These are phyloP conservation scores for Holothuria glaberrima DNA, from an alignment of 35 echinoderm and acorn worm genomes.

Conservation along the genomic window DNA sequence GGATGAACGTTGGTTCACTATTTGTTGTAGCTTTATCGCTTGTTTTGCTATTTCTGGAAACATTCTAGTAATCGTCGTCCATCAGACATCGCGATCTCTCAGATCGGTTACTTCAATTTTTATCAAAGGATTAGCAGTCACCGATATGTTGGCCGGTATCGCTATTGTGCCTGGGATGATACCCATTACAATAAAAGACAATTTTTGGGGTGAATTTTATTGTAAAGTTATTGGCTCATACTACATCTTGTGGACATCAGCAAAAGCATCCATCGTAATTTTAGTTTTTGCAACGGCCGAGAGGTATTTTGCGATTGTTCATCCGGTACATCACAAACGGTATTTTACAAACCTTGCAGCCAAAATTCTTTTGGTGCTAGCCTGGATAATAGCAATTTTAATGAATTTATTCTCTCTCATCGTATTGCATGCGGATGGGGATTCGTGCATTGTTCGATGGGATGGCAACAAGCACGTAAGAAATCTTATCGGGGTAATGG, in stretches of 20 bases:
- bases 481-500: constrained; percentile 37
- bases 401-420: constrained; percentile 59
- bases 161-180: constrained; percentile 54
- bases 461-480: neutral
- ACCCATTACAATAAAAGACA: neutral
- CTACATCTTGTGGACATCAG: constrained; percentile 65
- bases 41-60: constrained; percentile 71
- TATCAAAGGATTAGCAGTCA: constrained; percentile 62
- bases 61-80: constrained; percentile 64
- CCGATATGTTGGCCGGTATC: constrained; percentile 63
- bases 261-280: constrained; percentile 71
- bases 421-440: constrained; percentile 16
- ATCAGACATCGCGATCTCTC: constrained; percentile 34
- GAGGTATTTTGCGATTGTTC: constrained; percentile 69
- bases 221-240: constrained; percentile 64
- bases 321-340: constrained; percentile 65
- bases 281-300: constrained; percentile 64
- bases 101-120: constrained; percentile 62
- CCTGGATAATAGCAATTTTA: constrained; percentile 51
- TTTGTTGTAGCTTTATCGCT: constrained; percentile 30
- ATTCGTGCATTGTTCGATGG: constrained; percentile 23
- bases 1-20: constrained; percentile 42
- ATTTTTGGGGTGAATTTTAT: constrained; percentile 63
- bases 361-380: constrained; percentile 24
- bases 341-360: constrained; percentile 56